Base-by-base conservation (phyloP, 1,140 invertebrate species). In the Hydropsyche tenuis region DNA sequence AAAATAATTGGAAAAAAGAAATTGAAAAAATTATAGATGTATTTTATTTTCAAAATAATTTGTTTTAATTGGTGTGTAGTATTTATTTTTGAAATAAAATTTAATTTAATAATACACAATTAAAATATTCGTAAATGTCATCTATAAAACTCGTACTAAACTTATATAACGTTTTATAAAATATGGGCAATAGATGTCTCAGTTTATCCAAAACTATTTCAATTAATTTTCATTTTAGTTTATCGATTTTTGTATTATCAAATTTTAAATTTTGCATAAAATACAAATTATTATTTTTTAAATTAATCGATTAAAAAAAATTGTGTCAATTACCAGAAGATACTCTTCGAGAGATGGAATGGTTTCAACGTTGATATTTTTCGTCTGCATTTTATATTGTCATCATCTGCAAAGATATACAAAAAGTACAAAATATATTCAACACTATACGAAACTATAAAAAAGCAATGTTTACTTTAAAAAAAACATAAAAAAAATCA, bases 311-410 rank as follows among this genome's bases (percentile, higher is more conserved):
- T 22, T 60, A 20, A 60, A 60, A 30, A 63, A 63, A 63, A 63
- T 63, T 3, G 3, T 22, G 22, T 6, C 11, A 27, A 11, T 51
- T 48, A 76, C 75, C 69, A 73, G 43, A 60, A 76, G 37, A 51
- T 60, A 76, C 42, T 76, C 75, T 62, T 76, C 75, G 23, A 60
- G 12, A 0, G 68, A 45, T 22, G 64, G 71, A 1, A 76, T 46
- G 11, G 73, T 56, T 53, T 73, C 72, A 7, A 76, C 69, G 45
- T 76, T 76, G 25, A 73, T 74, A 51, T 76, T 76, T 72, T 76
- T 76, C 16, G 75, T 76, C 62, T 76, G 75, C 75, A 76, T 76
- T 63, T 76, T 76, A 73, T 27, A 25, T 48, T 30, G 20, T 18
- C 71, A 72, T 73, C 18, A 56, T 65, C 75, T 76, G 64, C 30